Base-by-base conservation (phyloP, 2,888 invertebrate species). In the Dolichopus griseipennis region DNA sequence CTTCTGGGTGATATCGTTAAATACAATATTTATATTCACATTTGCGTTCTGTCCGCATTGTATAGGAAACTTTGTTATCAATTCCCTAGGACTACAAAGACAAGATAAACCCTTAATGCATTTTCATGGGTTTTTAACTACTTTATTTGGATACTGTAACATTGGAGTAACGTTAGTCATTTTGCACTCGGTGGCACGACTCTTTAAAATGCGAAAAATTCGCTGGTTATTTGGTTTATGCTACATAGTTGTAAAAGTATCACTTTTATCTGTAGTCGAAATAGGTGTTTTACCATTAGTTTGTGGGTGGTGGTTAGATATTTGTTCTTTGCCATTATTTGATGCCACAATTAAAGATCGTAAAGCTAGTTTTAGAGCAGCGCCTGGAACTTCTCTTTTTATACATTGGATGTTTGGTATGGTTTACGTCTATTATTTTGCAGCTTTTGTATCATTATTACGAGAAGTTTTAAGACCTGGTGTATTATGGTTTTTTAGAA, bases 381-480 rank as follows among this genome's bases (percentile, higher is more conserved):
- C 97, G 0, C 98, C 98, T 0, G 96, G 96, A 74, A 97, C 98
- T 0, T 94, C 95, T 1, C 93, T 98, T 85, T 98, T 98, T 78
- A 91, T 99, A 68, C 98, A 99, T 80, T 99, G 99, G 99, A 87
- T 98, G 62, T 93, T 97, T 9, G 99, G 99, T 69, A 98, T 99
- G 97, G 93, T 93, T 43, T 99, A 97, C 78, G 97, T 99, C 18
- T 99, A 99, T 82, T 99, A 99, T 83, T 98, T 99, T 78, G 99
- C 98, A 9, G 97, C 97, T 0, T 98, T 96, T 78, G 93, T 98
- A 64, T 84, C 96, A 21, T 83, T 99, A 3, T 81, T 99, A 33
- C 84, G 98, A 67, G 98, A 99, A 82, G 95, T 97, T 0, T 79
- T 99, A 61, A 86, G 99, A 67, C 99, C 99, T 0, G 99, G 99